Conservation (phyloP, 2,888 invertebrate species). For the Panopea generosa region DNA sequence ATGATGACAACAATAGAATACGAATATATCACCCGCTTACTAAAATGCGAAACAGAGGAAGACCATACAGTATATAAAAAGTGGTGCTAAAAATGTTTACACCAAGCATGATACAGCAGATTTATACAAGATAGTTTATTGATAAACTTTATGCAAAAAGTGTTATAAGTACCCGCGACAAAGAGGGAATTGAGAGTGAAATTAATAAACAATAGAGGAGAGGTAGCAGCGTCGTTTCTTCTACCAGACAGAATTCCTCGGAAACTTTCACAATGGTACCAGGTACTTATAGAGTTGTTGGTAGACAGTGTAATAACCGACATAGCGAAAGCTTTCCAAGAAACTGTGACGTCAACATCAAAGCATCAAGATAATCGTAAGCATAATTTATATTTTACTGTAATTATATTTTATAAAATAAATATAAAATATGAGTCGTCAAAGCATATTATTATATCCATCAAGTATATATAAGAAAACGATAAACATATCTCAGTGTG, state of each 20-base stretch:
- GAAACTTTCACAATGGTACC: conserved; percentile 8
- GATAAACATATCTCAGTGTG: too few species aligned
- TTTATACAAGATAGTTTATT: conserved; percentile 16
- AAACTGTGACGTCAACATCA: too few species aligned
- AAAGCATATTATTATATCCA: too few species aligned
- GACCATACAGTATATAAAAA: conserved; percentile 9
- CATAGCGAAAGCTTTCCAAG: neutral
- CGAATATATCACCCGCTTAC: conserved; percentile 6
- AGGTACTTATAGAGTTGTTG: conserved; percentile 6
- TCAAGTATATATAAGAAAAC: too few species aligned
- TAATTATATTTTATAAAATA: too few species aligned
- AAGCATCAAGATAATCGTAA: too few species aligned
- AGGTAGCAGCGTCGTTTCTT: conserved; percentile 15
- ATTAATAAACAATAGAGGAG: conserved; percentile 8
- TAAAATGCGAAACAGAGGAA: conserved; percentile 10
- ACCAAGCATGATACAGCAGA: conserved; percentile 9
- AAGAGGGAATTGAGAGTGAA: conserved; percentile 16
- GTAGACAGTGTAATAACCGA: conserved; percentile 1
- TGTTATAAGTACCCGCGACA: conserved; percentile 19
- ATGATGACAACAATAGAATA: conserved; percentile 5
- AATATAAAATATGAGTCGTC: too few species aligned
- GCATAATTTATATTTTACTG: too few species aligned
- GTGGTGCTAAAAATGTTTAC: conserved; percentile 11
- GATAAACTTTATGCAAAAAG: conserved; percentile 13
- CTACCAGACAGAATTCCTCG: conserved; percentile 16